A percentile compares a stretch with the other conserved stretches of the same genome.
Evolutionary conservation across 2,113 vertebrate species (phyloP).

Genomic region (Petroica traversi): DNA sequence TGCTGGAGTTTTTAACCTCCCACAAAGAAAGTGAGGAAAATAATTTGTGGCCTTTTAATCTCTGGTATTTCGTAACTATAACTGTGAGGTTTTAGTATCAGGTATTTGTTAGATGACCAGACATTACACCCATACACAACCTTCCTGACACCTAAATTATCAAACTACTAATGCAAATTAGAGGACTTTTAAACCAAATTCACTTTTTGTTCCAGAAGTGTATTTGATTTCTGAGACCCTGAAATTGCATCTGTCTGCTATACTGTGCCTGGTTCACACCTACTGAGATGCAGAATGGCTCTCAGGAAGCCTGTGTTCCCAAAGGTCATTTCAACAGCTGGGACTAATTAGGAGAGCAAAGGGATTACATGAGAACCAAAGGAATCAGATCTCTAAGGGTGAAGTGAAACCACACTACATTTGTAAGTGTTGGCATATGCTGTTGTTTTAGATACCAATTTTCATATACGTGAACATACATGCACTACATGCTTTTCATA

Average conservation of each 20-base stretch:
- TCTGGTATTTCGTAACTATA: neutral
- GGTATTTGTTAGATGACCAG: neutral
- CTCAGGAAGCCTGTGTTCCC: neutral
- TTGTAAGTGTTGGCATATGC: neutral
- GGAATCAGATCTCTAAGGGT: neutral
- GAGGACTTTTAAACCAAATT: neutral
- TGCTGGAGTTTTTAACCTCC: neutral
- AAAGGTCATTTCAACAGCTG: neutral
- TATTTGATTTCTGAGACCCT: neutral
- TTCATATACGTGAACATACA: neutral
- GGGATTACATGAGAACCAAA: neutral
- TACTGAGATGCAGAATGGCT: neutral
- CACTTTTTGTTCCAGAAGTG: neutral
- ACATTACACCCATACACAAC: neutral
- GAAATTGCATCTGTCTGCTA: neutral
- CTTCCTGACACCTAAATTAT: neutral
- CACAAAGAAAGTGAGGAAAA: neutral
- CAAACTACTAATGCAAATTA: neutral
- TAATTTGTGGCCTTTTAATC: neutral
- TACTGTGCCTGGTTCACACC: neutral
- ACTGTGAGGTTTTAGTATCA: neutral
- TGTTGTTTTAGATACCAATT: neutral
- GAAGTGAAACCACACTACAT: neutral
- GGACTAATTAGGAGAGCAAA: neutral
- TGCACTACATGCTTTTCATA: neutral